Percentiles rank a stretch among this genome's conserved stretches.
These are phyloP conservation scores for Amniataba percoides DNA, from an alignment of 2,797 vertebrate species.

Conservation along the genomic window DNA sequence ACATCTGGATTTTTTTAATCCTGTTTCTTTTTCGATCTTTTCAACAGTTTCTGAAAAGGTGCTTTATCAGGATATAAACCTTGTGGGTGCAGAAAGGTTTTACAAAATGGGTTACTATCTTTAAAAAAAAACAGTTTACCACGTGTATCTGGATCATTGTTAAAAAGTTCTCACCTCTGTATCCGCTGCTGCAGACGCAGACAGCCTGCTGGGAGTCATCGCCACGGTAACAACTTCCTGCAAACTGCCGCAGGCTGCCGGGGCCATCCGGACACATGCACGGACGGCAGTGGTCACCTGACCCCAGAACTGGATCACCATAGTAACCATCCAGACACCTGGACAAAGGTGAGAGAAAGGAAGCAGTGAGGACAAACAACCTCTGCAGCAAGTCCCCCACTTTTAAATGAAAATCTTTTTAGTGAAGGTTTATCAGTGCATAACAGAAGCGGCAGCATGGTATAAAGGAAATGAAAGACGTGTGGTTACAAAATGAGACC, in stretches of 20 bases:
- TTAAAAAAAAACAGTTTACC: not conserved
- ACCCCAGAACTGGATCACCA: conserved; percentile 92
- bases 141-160: not conserved
- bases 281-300: conserved; percentile 95
- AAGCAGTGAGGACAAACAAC: not conserved
- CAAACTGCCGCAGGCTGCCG: conserved; percentile 90
- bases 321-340: conserved; percentile 95
- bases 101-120: not conserved
- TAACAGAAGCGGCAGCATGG: too few species aligned
- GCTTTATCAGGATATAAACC: not conserved
- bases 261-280: conserved; percentile 97
- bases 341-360: not conserved
- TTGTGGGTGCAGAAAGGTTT: not conserved
- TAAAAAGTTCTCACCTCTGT: conserved; percentile 82
- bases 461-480: too few species aligned
- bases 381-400: too few species aligned
- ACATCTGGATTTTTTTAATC: not conserved
- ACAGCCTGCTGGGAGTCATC: conserved; percentile 86
- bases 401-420: too few species aligned
- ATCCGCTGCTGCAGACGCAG: conserved; percentile 91
- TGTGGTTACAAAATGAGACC: too few species aligned
- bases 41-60: not conserved
- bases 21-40: not conserved
- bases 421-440: too few species aligned
- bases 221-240: conserved; percentile 90